Base-by-base conservation (phyloP, 2,797 vertebrate species). In the Amblyopsis hoosieri region DNA sequence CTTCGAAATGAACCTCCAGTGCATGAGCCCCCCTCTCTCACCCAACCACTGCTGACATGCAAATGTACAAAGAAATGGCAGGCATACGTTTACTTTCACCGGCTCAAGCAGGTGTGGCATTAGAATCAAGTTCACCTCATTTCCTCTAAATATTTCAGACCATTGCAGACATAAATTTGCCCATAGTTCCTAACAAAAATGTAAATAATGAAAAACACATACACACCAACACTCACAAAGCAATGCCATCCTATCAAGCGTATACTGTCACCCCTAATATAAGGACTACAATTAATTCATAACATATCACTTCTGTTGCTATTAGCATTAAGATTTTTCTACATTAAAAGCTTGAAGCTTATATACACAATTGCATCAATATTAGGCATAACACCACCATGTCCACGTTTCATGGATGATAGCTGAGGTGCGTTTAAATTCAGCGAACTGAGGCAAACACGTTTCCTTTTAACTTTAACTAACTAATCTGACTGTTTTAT, bases 301-400 rank as follows among this genome's bases (percentile, higher is more conserved):
- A 72, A 74, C 86, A 75, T 87, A 85, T 92, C 85, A 91, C 80
- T 83, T 83, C 78, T 86, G 83, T 79, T 86, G 86, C 87, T 91
- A 87, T 80, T 80, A 85, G 88, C 84, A 86, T 89, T 80, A 87
- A 72, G 83, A 79, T 72, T 81, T 77, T 68, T 90, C 91, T 91
- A 92, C 80, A 84, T 80, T 85, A 88, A 85, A 91, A 91, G 91
- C 90, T 87, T 89, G 78, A 90, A 91, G 90, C 89, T 84, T 89
- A 88, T 87, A 74, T 89, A 87, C 83, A 87, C 83, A 91, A 82
- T 87, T 88, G 90, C 90, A 90, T 89, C 85, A 79, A 69, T 82
- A 83, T 87, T 85, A 84, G 81, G 88, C 86, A 89, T 78, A 85
- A 88, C 83, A 89, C 80, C 80, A 82, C 71, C 56, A 74, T 84